Conservation (phyloP, 2,888 invertebrate genomes). For the Dione vanillae region DNA sequence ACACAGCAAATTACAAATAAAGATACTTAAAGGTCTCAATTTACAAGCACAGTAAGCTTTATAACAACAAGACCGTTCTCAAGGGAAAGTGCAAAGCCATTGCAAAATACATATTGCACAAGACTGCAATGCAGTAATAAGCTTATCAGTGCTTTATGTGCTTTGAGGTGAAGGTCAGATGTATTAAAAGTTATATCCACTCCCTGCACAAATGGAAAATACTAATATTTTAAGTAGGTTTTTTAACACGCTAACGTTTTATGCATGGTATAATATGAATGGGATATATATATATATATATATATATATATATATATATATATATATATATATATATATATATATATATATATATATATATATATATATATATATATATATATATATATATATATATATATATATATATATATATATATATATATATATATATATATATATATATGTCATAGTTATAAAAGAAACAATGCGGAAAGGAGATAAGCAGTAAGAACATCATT, state of each 20-base stretch:
- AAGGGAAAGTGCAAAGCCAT: slow-evolving; percentile 42
- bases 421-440: not conserved
- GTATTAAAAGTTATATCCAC: slow-evolving; percentile 34
- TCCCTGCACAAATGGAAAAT: slow-evolving; percentile 13
- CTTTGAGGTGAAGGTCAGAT: slow-evolving; percentile 44
- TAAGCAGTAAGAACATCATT: slow-evolving; percentile 30
- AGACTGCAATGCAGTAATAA: slow-evolving; percentile 48
- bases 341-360: not conserved
- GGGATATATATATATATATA: not conserved
- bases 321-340: not conserved
- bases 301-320: slow-evolving; percentile 14
- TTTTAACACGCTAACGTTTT: slow-evolving; percentile 15
- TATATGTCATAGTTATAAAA: slow-evolving; percentile 20
- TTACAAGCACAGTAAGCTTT: slow-evolving; percentile 33
- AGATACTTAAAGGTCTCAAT: slow-evolving; percentile 35
- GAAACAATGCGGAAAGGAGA: slow-evolving; percentile 20
- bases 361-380: slow-evolving; percentile 14
- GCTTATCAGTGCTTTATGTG: slow-evolving; percentile 45
- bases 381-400: not conserved
- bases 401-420: slow-evolving; percentile 6
- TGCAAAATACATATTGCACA: slow-evolving; percentile 46
- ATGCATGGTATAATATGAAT: not conserved
- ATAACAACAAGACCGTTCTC: slow-evolving; percentile 39
- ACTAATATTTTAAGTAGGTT: not conserved
- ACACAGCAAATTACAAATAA: slow-evolving; percentile 24